A percentile compares a stretch with the other conserved stretches of the same genome.
These are phyloP conservation scores for Trissoscelio sp. DNA, from an alignment of 2,888 invertebrate species.

Conservation along the genomic window DNA sequence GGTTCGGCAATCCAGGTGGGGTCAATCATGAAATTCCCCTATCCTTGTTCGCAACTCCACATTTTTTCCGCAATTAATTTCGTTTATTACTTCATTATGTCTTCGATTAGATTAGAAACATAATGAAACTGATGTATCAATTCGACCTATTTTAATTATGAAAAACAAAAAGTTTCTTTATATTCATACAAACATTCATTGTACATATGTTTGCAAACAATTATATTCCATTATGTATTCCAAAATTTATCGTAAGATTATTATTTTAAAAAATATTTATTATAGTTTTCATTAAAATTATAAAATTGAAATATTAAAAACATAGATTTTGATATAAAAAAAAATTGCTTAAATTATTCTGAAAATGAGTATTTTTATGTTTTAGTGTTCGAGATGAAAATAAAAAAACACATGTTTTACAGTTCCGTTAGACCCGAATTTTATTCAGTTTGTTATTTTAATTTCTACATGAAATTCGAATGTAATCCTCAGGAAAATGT, in stretches of 20 bases:
- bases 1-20: constrained; percentile 80
- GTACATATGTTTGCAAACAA: too few species aligned
- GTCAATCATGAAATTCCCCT: constrained; percentile 78
- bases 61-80: constrained; percentile 29
- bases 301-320: too few species aligned
- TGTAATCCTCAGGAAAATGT: constrained; percentile 25
- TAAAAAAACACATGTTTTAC: too few species aligned
- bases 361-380: too few species aligned
- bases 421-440: constrained; percentile 1
- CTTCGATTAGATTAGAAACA: constrained; percentile 12
- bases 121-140: not conserved
- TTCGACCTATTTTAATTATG: not conserved
- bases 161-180: not conserved
- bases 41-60: not conserved
- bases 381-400: too few species aligned
- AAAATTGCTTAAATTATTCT: too few species aligned
- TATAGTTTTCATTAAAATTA: too few species aligned
- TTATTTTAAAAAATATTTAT: too few species aligned
- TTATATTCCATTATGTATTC: too few species aligned
- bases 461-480: constrained; percentile 19
- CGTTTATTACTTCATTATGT: constrained; percentile 31
- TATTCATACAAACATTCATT: too few species aligned
- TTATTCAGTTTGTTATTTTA: constrained; percentile 31
- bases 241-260: too few species aligned
- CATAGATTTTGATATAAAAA: too few species aligned